phyloP scores from a whole-genome alignment of 1,140 invertebrate species.

The Eulimnadia texana region DNA sequence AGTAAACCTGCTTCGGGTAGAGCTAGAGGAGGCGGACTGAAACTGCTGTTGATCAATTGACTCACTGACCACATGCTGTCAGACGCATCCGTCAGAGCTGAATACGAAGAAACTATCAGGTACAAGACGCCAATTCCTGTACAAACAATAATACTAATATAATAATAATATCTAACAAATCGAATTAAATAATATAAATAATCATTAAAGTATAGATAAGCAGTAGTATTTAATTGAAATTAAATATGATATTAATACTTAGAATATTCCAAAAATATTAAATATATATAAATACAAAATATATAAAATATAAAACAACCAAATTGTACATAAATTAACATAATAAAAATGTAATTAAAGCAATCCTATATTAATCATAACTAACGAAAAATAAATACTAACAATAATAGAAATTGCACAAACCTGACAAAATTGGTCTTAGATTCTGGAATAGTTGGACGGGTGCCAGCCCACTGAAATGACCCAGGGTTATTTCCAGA shows the following conservation, averaged over 20 bases:
- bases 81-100: neutral
- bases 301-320: too few species aligned
- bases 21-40: neutral
- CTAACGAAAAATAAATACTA: neutral
- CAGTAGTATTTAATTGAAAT: too few species aligned
- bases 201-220: too few species aligned
- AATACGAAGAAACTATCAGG: neutral
- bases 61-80: neutral
- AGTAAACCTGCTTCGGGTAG: neutral
- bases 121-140: neutral
- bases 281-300: neutral
- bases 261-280: neutral
- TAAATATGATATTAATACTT: neutral
- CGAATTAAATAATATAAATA: too few species aligned
- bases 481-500: constrained; percentile 7
- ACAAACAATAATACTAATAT: neutral
- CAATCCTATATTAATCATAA: neutral
- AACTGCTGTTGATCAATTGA: neutral
- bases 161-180: too few species aligned
- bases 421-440: neutral
- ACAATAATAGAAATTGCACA: neutral
- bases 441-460: neutral
- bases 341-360: neutral
- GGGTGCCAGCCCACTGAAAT: constrained; percentile 4
- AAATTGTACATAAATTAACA: neutral